Base-by-base conservation (phyloP, 2,888 invertebrate genomes). In the Cistogaster globosa region DNA sequence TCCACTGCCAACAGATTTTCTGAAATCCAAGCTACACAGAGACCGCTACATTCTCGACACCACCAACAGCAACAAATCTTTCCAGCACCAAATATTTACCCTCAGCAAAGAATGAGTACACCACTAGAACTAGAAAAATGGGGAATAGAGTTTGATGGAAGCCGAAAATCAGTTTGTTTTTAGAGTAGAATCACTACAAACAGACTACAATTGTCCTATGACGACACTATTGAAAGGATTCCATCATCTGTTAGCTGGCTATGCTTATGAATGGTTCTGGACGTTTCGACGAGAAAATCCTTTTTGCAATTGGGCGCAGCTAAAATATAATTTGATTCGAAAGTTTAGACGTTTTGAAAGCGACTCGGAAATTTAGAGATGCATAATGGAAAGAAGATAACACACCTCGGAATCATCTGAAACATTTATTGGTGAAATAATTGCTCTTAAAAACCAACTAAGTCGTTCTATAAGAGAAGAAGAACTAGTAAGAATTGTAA, bases 91-190 rank as follows among this genome's bases (percentile, higher is more conserved):
- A 22, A 26, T n/a, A 8, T 36, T 36, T 36, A 36, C 8, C 36
- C 36, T 36, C 26, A 63, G 16, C 45, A 63, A 18, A 51, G 51
- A 51, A 5, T 18, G 9, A n/a, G 8, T 14, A 65, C 57, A 0
- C 77, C 78, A 32, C 6, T 78, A 11, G 63, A 79, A 18, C 3
- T 79, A 32, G 42, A 71, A 42, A 79, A 71, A 62, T 79, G 62
- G 63, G 78, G 63, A 2, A 5, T 79, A 6, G 71, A 71, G 32
- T 79, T 55, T 32, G 69, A 78, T 11, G 62, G 53, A 1, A 51
- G 48, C 12, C 48, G 20, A 1, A 32, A 74, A 51, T 9, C 32
- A 42, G 16, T 67, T 62, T 32, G 77, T n/a, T n/a, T n/a, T 68
- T 32, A 32, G 68, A 36, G 36, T 36, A 36, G 36, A 36, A 36